Evolutionary conservation across 2,113 vertebrate species (phyloP).

Genomic region (Pseudonaja textilis): DNA sequence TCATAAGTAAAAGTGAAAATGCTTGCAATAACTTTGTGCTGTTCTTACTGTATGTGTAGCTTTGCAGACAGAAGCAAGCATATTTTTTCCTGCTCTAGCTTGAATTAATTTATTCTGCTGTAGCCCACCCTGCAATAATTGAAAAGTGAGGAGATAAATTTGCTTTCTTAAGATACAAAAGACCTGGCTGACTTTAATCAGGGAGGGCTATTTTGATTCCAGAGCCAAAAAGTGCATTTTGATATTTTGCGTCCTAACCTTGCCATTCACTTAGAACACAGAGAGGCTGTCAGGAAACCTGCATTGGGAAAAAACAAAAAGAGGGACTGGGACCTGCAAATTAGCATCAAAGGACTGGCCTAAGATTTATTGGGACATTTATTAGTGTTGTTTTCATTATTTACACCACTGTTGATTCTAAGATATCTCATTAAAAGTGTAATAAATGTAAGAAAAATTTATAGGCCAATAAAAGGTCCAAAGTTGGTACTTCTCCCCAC

Average conservation of each 20-base stretch:
- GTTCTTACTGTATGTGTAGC: background rate
- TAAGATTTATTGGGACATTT: conserved; percentile 81
- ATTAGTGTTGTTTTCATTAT: conserved; percentile 81
- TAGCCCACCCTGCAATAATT: background rate
- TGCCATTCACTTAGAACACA: conserved; percentile 37
- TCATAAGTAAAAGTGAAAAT: background rate
- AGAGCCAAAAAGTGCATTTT: background rate
- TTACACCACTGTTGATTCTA: conserved; percentile 78
- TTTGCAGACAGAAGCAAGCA: background rate
- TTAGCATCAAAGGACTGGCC: conserved; percentile 80
- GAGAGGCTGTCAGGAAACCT: conserved; percentile 25
- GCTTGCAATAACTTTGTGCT: background rate
- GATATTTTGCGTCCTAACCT: conserved; percentile 35
- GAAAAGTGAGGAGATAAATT: background rate
- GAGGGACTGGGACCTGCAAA: conserved; percentile 64
- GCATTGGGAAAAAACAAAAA: conserved; percentile 61
- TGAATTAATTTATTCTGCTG: background rate
- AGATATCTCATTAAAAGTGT: conserved; percentile 80
- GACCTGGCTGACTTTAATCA: background rate
- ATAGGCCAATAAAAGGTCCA: conserved; percentile 77
- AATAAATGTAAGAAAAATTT: conserved; percentile 83
- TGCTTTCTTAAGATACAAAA: background rate
- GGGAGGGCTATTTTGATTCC: fast-evolving
- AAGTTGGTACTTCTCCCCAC: conserved; percentile 27
- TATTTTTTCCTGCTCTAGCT: background rate